These are phyloP conservation scores for Diploptera punctata DNA, from an alignment of 2,888 invertebrate genomes.

Conservation along the genomic window DNA sequence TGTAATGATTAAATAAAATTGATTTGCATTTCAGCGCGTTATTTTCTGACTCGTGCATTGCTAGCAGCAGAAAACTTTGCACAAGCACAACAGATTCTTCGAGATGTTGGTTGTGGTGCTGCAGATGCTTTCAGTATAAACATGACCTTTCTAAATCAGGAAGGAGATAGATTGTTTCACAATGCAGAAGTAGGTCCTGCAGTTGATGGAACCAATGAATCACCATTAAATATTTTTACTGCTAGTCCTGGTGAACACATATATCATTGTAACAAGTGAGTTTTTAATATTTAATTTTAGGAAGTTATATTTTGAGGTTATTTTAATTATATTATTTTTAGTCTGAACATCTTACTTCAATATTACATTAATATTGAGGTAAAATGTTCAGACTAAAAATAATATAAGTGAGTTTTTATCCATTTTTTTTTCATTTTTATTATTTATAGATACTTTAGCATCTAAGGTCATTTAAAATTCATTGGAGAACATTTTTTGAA, in stretches of 20 bases:
- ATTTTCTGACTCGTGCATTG: constrained; percentile 80
- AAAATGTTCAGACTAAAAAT: no score
- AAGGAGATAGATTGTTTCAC: constrained; percentile 73
- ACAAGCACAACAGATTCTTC: constrained; percentile 72
- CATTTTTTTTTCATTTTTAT: no score
- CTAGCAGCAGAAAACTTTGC: constrained; percentile 72
- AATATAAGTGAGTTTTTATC: no score
- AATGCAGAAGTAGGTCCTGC: constrained; percentile 83
- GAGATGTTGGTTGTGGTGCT: constrained; percentile 78
- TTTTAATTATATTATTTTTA: no score
- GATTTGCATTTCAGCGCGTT: constrained; percentile 66
- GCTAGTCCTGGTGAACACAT: constrained; percentile 69
- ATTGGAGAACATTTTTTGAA: no score
- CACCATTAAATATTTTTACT: constrained; percentile 67
- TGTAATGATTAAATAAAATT: no score
- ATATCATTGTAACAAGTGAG: constrained; percentile 80
- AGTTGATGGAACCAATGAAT: constrained; percentile 59
- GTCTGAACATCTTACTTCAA: no score
- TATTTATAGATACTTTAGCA: no score
- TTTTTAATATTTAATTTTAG: no score
- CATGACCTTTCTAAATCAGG: constrained; percentile 77
- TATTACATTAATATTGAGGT: no score
- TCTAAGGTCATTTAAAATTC: no score
- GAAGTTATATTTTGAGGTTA: no score
- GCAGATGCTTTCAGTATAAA: constrained; percentile 87